Percentiles rank a stretch among this genome's conserved stretches.
phyloP scores from a whole-genome alignment of 2,113 vertebrate species.

The Syngnathus scovelli region DNA sequence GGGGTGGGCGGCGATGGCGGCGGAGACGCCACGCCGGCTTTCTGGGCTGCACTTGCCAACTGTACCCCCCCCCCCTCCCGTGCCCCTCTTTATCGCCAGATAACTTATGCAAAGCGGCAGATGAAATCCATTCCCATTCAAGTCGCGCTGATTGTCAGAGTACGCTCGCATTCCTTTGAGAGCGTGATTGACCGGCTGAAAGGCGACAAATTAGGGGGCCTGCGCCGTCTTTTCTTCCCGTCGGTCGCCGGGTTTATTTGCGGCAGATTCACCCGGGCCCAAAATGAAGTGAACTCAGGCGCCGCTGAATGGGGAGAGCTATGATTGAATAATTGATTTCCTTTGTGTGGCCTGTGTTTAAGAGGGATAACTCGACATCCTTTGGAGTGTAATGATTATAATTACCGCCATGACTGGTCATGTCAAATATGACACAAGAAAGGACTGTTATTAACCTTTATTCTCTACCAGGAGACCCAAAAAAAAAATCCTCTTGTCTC shows the following conservation, averaged over 20 bases:
- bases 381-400: slow-evolving; percentile 98
- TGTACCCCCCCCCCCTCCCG: slow-evolving; percentile 36
- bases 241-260: slow-evolving; percentile 70
- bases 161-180: slow-evolving; percentile 76
- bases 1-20: slow-evolving; percentile 38
- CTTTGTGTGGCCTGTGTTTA: slow-evolving; percentile 93
- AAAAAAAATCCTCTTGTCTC: slow-evolving; percentile 56
- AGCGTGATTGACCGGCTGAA: slow-evolving; percentile 70
- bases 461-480: slow-evolving; percentile 59
- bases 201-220: slow-evolving; percentile 74
- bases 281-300: slow-evolving; percentile 96
- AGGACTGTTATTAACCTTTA: slow-evolving; percentile 99
- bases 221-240: slow-evolving; percentile 63
- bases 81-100: slow-evolving; percentile 60
- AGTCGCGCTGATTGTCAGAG: slow-evolving; percentile 73
- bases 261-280: slow-evolving; percentile 78
- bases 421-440: slow-evolving; percentile 96
- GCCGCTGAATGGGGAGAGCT: slow-evolving; percentile 89
- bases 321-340: slow-evolving; percentile 99
- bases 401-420: slow-evolving; percentile 89
- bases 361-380: slow-evolving; percentile 99
- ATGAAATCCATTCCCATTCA: slow-evolving; percentile 71
- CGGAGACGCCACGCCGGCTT: slow-evolving; percentile 29
- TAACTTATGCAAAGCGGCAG: slow-evolving; percentile 73
- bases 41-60: slow-evolving; percentile 46